A percentile compares a stretch with the other conserved stretches of the same genome.
Evolutionary conservation across 2,888 invertebrate species (phyloP).

Genomic region (Andricus quercusramuli): DNA sequence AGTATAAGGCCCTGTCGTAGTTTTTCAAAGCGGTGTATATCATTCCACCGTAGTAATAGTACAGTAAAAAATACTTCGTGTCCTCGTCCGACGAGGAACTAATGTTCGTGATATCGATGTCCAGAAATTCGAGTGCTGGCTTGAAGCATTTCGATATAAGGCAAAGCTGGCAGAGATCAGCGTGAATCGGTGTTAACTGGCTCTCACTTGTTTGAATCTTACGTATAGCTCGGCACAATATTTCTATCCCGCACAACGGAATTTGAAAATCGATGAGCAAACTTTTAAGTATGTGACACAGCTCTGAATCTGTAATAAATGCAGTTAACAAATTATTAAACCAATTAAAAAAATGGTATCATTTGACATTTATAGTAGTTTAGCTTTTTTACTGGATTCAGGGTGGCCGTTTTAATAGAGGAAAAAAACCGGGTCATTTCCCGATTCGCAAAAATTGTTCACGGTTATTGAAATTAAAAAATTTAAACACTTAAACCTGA

Average conservation of each 20-base stretch:
- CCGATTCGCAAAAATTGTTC: no score
- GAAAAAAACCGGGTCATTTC: no score
- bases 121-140: slow-evolving; percentile 92
- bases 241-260: slow-evolving; percentile 90
- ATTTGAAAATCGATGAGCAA: slow-evolving; percentile 88
- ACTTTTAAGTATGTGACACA: slow-evolving; percentile 91
- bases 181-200: slow-evolving; percentile 96
- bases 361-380: not conserved
- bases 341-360: not conserved
- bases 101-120: slow-evolving; percentile 95
- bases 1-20: slow-evolving; percentile 94
- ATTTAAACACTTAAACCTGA: no score
- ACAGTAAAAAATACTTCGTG: slow-evolving; percentile 93
- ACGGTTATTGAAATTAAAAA: no score
- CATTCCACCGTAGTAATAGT: slow-evolving; percentile 99
- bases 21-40: slow-evolving; percentile 96
- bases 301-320: slow-evolving; percentile 87
- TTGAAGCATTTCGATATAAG: slow-evolving; percentile 94
- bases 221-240: slow-evolving; percentile 90
- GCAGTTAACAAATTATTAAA: slow-evolving; percentile 13
- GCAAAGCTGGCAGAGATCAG: slow-evolving; percentile 95
- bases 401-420: no score
- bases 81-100: slow-evolving; percentile 90
- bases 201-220: slow-evolving; percentile 93
- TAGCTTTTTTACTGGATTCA: not conserved